Evolutionary conservation across 2,113 vertebrate genomes (phyloP).

Genomic region (Mastomys coucha): DNA sequence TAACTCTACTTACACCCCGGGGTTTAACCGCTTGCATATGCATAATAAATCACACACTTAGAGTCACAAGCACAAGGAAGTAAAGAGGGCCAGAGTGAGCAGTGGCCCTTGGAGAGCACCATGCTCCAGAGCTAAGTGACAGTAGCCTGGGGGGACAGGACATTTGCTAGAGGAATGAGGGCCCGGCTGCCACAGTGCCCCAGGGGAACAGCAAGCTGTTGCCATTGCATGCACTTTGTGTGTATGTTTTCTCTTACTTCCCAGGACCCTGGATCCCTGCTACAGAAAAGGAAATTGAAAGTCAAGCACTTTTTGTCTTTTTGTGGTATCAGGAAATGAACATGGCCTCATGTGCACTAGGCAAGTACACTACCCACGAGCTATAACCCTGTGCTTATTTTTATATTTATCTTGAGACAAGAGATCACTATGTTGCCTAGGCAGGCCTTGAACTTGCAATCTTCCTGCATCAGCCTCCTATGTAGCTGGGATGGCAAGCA

Average conservation of each 20-base stretch:
- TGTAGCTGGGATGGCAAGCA: neutral
- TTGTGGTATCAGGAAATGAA: neutral
- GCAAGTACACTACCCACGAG: neutral
- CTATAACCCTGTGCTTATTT: too few species aligned
- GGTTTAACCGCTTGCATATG: neutral
- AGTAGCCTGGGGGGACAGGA: neutral
- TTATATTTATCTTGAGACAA: neutral
- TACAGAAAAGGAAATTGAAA: neutral
- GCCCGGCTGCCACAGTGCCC: neutral
- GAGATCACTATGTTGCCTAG: neutral
- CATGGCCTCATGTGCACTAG: too few species aligned
- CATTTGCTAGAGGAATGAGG: neutral
- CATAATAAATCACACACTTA: neutral
- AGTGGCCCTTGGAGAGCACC: neutral
- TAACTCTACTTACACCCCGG: neutral
- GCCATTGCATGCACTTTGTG: fast-evolving
- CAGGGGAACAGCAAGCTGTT: neutral
- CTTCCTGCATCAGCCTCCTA: neutral
- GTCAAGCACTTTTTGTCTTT: neutral
- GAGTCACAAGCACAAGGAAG: neutral
- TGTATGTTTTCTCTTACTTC: neutral
- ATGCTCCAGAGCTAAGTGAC: neutral
- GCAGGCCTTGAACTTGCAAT: neutral
- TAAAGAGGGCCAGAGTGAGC: neutral
- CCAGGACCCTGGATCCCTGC: neutral